Evolutionary conservation across 1,140 invertebrate species (phyloP), one percentile per base, ranked within the genome.

Genomic region (Zaprionus vittiger): DNA sequence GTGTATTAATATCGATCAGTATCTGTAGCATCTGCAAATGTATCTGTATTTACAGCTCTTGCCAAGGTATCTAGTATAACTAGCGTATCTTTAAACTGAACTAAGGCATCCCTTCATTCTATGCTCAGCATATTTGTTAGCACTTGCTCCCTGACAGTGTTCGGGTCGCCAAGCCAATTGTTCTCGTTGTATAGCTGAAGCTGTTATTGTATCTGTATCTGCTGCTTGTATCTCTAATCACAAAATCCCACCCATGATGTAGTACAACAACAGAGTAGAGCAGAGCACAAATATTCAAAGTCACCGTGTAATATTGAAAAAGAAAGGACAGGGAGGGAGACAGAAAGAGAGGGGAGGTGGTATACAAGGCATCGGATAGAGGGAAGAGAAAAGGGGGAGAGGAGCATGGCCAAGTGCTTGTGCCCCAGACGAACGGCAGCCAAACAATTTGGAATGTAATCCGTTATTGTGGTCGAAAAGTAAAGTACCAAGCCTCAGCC

Each of bases 241-340:
- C 84, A 87, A 87, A 87, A 87, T 87, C 84, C 84, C 84, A 89
- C 84, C 84, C 84, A 87, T 87, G 84, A 84, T 85, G 83, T 71
- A 26, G 60, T 61, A 57, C 73, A 66, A n/a, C 37, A 75, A 56
- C 66, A 75, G 31, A 11, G 9, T 0, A 34, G 9, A 34, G 31
- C 31, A 34, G 9, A 31, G 17, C 20, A 61, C n/a, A 70, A 86
- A 86, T 86, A 89, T 83, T 89, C 84, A 89, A 89, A 89, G 85
- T 91, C 89, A 91, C 91, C 81, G 81, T 80, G 69, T 91, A 79
- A 90, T 91, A 91, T 91, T 91, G 80, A 78, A 91, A 81, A 82
- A 87, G 74, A 54, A 38, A 31, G 61, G 26, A 31, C 12, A 61
- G 34, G 44, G 38, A 9, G 28, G 5, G 5, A 56, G 52, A 26